Evolutionary conservation across 1,140 invertebrate species (phyloP), one percentile per base, ranked within the genome.

Genomic region (Hycleus cichorii): DNA sequence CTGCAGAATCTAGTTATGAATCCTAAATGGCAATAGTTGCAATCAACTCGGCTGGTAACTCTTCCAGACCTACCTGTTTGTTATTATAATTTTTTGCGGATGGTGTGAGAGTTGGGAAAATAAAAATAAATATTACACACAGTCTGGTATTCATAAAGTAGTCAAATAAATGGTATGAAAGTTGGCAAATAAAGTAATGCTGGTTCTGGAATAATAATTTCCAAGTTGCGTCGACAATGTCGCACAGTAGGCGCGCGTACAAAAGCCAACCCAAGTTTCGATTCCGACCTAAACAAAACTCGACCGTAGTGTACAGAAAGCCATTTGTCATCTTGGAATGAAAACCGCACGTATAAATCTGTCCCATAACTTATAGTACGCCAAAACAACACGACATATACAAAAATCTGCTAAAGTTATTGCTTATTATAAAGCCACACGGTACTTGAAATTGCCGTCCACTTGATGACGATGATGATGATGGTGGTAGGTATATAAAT

Each of bases 301-400:
- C 46, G 18, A 27, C 39, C 51, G 44, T 39, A 47, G 40, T 46
- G 45, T 47, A 55, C 42, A 43, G 42, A 59, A 56, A 58, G 55
- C 60, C 68, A 66, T 69, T 69, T 69, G 68, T 69, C 68, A 69
- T 66, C 40, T 46, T 7, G 58, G 59, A 64, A 68, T 64, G 66
- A 62, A 65, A 63, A 64, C 64, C 64, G 51, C 61, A 54, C 63
- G 58, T 60, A 66, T 69, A 68, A 67, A 70, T 66, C 69, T 70
- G 68, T 66, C 67, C 62, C 69, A 71, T 73, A 73, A 73, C 66
- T 73, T 71, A 72, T 67, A 42, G 39, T 45, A 68, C 66, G 68
- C 72, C 70, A 72, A 73, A 73, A 73, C 72, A 73, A 71, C 68
- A 67, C 66, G 70, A 72, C 68, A 65, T 57, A 62, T 57, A 65